A percentile compares a stretch with the other conserved stretches of the same genome.
phyloP scores from a whole-genome alignment of 1,140 invertebrate genomes.

The Anastrepha ludens region DNA sequence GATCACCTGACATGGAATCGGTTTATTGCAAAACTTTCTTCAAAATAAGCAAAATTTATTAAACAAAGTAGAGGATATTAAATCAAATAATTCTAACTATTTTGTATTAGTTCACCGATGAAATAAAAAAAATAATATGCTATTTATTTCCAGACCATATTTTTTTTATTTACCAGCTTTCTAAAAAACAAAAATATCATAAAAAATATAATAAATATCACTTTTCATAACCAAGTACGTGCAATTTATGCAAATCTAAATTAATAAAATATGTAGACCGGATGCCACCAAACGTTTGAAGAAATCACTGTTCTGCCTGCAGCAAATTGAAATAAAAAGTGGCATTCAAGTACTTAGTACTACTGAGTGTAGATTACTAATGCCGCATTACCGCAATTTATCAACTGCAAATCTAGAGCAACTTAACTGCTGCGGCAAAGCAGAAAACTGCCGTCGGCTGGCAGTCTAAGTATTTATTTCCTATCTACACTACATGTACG shows the following conservation, averaged over 20 bases:
- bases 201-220: no score
- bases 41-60: no score
- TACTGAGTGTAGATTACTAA: conserved; percentile 13
- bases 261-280: conserved; percentile 14
- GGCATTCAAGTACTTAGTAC: conserved; percentile 1
- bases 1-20: no score
- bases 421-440: conserved; percentile 16
- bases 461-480: conserved; percentile 16
- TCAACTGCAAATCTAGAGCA: conserved; percentile 49
- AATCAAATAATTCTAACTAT: no score
- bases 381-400: conserved; percentile 50
- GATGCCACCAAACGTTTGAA: conserved; percentile 9
- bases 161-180: no score
- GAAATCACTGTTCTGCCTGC: not conserved
- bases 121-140: no score
- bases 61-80: no score
- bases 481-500: not conserved
- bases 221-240: not conserved
- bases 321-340: not conserved
- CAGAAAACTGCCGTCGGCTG: conserved; percentile 17
- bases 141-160: no score
- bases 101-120: no score
- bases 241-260: not conserved
- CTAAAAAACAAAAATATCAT: no score
- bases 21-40: no score